Base-by-base conservation (phyloP, 2,113 vertebrate genomes). In the Odontophorus gujanensis region DNA sequence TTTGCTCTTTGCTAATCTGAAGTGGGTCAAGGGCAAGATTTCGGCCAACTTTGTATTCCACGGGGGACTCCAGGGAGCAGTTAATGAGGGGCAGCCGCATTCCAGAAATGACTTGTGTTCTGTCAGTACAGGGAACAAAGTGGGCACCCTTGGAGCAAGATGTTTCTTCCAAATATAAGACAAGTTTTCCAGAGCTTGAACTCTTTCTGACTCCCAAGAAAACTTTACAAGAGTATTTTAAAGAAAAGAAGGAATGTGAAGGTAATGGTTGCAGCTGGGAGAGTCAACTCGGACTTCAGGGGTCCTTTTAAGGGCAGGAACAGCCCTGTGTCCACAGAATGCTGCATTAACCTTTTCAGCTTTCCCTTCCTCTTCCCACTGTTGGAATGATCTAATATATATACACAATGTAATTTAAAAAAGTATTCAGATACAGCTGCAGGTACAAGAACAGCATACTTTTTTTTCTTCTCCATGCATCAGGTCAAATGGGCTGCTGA, bases 21-120 rank as follows among this genome's bases (percentile, higher is more conserved):
- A 88, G 50, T 2, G 24, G 88, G 85, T 75, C 93, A 90, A 91
- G 73, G 87, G 92, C 83, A 87, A 85, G 74, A 81, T 47, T 93
- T 36, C 0, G 0, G 48, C 85, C 53, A 62, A 16, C 12, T 94
- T 92, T 71, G 10, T 80, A 22, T 77, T 82, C 72, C 3, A 3
- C 69, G 72, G 42, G 42, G 50, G 30, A 20, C 87, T 91, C 87
- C 72, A 38, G 82, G 93, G 87, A 87, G 67, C 87, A 77, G 47
- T 53, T 40, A 16, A 68, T 90, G 26, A 57, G 74, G 71, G 79
- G 66, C 81, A 85, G 67, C 55, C 2, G 1, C 82, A 85, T 94
- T 88, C 92, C 95, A 95, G 88, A 93, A 96, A 96, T 87, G 89
- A 45, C 61, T 85, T 20, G 26, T 77, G 79, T 85, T 85, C 82